Evolutionary conservation across 2,888 invertebrate species (phyloP).

Genomic region (Xestia sexstrigata): DNA sequence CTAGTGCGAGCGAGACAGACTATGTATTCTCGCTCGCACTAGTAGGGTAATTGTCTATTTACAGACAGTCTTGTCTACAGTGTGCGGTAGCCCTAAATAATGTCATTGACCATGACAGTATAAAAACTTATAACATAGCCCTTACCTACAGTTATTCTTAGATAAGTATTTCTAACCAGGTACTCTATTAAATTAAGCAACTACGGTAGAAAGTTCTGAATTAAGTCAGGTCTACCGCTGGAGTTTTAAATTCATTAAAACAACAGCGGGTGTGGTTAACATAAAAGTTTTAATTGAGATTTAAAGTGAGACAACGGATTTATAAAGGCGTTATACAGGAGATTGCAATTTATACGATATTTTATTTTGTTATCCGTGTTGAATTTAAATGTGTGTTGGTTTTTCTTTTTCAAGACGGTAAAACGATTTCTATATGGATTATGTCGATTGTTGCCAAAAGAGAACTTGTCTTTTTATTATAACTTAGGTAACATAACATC

Average conservation of each 20-base stretch:
- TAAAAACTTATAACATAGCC: too few relatives aligned
- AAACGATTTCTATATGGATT: not conserved
- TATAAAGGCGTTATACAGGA: conserved; percentile 6
- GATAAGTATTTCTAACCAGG: not conserved
- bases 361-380: conserved; percentile 20
- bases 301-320: conserved; percentile 33
- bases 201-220: not conserved
- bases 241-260: conserved; percentile 46
- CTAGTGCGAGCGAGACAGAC: too few relatives aligned
- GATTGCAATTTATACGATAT: conserved; percentile 32
- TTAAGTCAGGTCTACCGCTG: not conserved
- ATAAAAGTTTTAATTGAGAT: conserved; percentile 58
- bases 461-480: too few relatives aligned
- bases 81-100: too few relatives aligned
- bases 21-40: too few relatives aligned
- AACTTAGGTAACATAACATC: too few relatives aligned
- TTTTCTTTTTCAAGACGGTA: not conserved
- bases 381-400: conserved; percentile 1
- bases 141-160: not conserved
- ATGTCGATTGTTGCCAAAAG: not conserved
- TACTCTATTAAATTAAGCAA: not conserved
- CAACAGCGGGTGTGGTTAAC: conserved; percentile 34
- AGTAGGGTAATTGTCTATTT: too few relatives aligned
- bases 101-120: too few relatives aligned
- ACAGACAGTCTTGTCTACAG: too few relatives aligned